Evolutionary conservation across 2,888 invertebrate species (phyloP), one percentile per base, ranked within the genome.

Genomic region (Drosophila peninsularis): DNA sequence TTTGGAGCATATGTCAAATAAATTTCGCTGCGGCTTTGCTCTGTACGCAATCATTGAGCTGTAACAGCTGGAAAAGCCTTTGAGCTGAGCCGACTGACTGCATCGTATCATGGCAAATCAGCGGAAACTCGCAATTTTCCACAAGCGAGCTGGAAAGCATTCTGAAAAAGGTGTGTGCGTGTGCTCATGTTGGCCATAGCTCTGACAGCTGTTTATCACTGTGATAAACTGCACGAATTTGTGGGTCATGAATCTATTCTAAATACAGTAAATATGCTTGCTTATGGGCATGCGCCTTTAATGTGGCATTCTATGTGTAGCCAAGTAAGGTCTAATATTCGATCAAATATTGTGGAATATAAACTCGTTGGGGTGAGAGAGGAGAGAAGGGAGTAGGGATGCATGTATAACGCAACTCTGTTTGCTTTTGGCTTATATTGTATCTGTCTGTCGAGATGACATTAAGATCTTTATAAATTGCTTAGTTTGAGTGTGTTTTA

Each of bases 1-100:
- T 68, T 72, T 66, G 75, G 63, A 60, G 71, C 80, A 83, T 71
- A 72, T 85, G 88, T 85, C 88, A 88, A 80, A 82, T 82, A 75
- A 85, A 84, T 84, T 84, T 82, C 14, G 75, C 42, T 66, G 71
- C 72, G 78, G 68, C 72, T 73, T 68, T 62, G 73, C 52, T 73
- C 71, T 60, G 52, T 57, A 42, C 42, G 70, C 62, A 70, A 49
- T 69, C 84, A 85, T 55, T 84, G 88, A 88, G 76, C 82, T 85
- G 88, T 76, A 78, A 88, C 78, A 49, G n/a, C 37, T 78, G 64
- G 65, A 79, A 87, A 78, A 75, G 57, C 65, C 70, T 87, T 83
- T 84, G 79, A 87, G 71, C 84, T 63, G 42, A 49, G 36, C 82
- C 82, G 84, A 75, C 49, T 62, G 84, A 75, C 49, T 62, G 54